A percentile compares a stretch with the other conserved stretches of the same genome.
phyloP scores from a whole-genome alignment of 1,140 invertebrate species.

The Anastatus disparis region DNA sequence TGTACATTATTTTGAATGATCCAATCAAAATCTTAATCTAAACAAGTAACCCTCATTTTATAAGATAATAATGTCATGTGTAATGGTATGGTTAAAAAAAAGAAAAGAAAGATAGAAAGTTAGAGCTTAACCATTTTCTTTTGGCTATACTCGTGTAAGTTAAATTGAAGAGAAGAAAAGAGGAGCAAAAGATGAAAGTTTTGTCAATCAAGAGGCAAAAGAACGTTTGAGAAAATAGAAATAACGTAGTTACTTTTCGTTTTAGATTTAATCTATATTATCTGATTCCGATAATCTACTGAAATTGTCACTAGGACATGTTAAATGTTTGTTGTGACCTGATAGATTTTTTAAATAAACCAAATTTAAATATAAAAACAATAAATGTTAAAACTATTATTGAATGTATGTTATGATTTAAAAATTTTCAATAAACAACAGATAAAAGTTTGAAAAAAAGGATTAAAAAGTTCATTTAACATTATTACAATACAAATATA shows the following conservation, averaged over 20 bases:
- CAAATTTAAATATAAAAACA: too few species aligned
- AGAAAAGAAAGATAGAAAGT: neutral
- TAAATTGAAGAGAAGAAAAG: neutral
- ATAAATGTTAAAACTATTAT: too few species aligned
- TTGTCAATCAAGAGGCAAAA: neutral
- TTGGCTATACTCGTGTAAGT: neutral
- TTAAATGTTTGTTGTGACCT: neutral
- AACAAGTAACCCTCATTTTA: too few species aligned
- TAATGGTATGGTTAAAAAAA: neutral
- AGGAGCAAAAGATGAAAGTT: neutral
- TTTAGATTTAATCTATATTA: neutral
- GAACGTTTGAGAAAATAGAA: slow-evolving; percentile 15
- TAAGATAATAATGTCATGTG: too few species aligned
- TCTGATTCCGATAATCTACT: slow-evolving; percentile 10
- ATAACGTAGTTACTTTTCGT: neutral
- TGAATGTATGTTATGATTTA: too few species aligned
- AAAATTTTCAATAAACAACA: too few species aligned
- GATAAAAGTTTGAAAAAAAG: too few species aligned
- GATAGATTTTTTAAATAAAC: too few species aligned
- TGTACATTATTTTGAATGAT: neutral
- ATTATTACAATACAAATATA: too few species aligned
- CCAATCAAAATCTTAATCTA: neutral
- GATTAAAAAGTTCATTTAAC: too few species aligned
- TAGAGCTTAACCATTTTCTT: neutral
- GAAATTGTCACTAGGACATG: slow-evolving; percentile 4